Conservation (phyloP, 2,888 invertebrate genomes). For the Branchellion lobata region DNA sequence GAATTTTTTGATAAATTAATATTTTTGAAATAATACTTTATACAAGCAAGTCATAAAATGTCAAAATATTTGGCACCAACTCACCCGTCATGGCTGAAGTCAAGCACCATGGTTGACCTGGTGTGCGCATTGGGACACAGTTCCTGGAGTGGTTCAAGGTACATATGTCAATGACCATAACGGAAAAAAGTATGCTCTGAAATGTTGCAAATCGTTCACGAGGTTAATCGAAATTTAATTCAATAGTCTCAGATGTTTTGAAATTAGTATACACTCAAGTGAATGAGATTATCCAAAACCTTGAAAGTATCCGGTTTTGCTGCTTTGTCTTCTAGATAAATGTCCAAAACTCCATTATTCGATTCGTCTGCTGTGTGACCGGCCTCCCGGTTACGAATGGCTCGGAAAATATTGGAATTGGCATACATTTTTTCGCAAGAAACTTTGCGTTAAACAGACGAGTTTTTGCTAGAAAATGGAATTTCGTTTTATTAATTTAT, state of each 20-base stretch:
- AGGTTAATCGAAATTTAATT: too few relatives aligned
- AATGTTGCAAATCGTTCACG: not conserved
- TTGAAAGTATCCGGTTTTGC: conserved; percentile 51
- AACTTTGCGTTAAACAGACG: not conserved
- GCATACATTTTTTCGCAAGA: not conserved
- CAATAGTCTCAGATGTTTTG: too few relatives aligned
- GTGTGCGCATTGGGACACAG: conserved; percentile 68
- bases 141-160: not conserved
- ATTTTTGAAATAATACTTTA: too few relatives aligned
- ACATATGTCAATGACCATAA: not conserved
- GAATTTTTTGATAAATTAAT: too few relatives aligned
- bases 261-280: too few relatives aligned
- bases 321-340: conserved; percentile 51
- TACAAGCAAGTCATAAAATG: too few relatives aligned
- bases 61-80: too few relatives aligned
- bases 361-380: not conserved
- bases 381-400: not conserved
- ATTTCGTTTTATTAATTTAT: not conserved
- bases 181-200: not conserved
- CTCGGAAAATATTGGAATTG: not conserved
- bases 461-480: not conserved
- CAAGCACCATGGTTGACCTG: conserved; percentile 80
- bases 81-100: conserved; percentile 84
- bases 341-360: not conserved
- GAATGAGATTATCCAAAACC: conserved; percentile 46